Evolutionary conservation across 2,888 invertebrate species (phyloP).

Genomic region (Nymphalis polychloros): DNA sequence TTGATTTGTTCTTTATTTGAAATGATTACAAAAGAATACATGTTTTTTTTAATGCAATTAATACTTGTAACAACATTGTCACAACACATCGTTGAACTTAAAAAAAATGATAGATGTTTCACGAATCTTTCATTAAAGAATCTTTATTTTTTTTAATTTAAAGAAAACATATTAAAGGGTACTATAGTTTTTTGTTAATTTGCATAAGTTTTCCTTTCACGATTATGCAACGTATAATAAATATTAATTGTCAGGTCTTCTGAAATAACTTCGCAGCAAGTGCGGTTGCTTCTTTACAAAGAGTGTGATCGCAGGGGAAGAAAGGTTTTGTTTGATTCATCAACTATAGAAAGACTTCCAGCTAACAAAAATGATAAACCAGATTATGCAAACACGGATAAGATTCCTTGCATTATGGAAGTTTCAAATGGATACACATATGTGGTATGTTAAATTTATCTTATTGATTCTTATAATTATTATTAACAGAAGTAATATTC

Average conservation of each 20-base stretch:
- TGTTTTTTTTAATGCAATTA: too few species aligned
- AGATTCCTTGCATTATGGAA: slow-evolving; percentile 79
- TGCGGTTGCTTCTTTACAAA: slow-evolving; percentile 90
- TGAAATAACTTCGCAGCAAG: slow-evolving; percentile 86
- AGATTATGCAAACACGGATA: slow-evolving; percentile 53
- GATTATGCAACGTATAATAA: neutral
- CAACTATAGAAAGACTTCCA: slow-evolving; percentile 83
- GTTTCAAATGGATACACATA: slow-evolving; percentile 84
- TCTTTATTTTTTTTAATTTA: neutral
- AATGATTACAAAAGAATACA: too few species aligned
- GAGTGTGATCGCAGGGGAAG: slow-evolving; percentile 93
- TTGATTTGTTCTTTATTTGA: too few species aligned
- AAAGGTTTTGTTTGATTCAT: slow-evolving; percentile 91
- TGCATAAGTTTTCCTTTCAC: neutral
- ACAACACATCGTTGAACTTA: too few species aligned
- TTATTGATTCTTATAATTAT: too few species aligned
- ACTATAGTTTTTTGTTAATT: neutral
- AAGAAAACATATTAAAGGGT: neutral
- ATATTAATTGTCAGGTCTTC: slow-evolving; percentile 61
- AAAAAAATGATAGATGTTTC: too few species aligned
- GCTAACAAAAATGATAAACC: slow-evolving; percentile 70
- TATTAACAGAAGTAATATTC: too few species aligned
- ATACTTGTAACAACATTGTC: too few species aligned
- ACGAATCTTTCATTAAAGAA: too few species aligned
- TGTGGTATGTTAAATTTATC: slow-evolving; percentile 75